Evolutionary conservation across 2,888 invertebrate genomes (phyloP).

Genomic region (Auanema freiburgensis): DNA sequence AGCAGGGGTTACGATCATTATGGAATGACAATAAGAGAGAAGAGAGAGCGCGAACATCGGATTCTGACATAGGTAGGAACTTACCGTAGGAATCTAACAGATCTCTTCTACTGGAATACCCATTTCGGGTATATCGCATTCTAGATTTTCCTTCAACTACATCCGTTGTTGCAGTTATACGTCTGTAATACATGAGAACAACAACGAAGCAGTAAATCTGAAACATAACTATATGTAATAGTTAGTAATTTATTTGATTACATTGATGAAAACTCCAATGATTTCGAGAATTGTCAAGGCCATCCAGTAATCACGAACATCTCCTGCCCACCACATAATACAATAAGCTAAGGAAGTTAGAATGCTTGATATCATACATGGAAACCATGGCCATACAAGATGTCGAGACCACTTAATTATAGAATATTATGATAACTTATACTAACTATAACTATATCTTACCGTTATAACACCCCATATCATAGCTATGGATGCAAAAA

Average conservation of each 20-base stretch:
- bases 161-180: constrained; percentile 50
- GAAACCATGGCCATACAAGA: constrained; percentile 63
- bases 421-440: neutral
- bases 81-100: constrained; percentile 30
- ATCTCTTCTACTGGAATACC: constrained; percentile 31
- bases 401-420: constrained; percentile 56
- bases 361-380: constrained; percentile 56
- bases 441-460: constrained; percentile 7
- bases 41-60: no score
- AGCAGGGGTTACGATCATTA: no score
- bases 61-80: no score
- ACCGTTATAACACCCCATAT: constrained; percentile 63
- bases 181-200: constrained; percentile 56
- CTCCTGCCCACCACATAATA: constrained; percentile 63
- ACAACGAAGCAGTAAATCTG: constrained; percentile 60
- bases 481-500: constrained; percentile 60
- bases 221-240: constrained; percentile 1
- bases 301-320: constrained; percentile 63
- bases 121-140: constrained; percentile 23
- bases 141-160: constrained; percentile 54
- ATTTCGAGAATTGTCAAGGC: constrained; percentile 62
- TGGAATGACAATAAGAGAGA: no score
- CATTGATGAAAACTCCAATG: constrained; percentile 61
- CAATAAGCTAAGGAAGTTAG: constrained; percentile 61
- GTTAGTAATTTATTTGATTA: constrained; percentile 24